Conservation (phyloP, 1,140 invertebrate genomes). For the Andricus grossulariae region DNA sequence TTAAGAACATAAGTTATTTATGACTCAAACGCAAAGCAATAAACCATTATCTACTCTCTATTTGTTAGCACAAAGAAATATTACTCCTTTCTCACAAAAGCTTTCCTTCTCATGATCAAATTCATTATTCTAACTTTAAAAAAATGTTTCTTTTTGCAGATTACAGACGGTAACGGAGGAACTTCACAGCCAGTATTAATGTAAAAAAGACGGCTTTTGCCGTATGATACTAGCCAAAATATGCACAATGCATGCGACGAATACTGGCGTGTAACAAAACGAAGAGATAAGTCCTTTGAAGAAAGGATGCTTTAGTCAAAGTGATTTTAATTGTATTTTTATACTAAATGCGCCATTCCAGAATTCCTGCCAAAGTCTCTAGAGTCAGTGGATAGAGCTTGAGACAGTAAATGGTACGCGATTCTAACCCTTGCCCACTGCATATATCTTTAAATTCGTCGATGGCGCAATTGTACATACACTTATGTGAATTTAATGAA, state of each 20-base stretch:
- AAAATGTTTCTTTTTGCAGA: constrained; percentile 55
- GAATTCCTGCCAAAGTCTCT: constrained; percentile 30
- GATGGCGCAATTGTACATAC: constrained; percentile 25
- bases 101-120: too few species aligned
- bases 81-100: too few species aligned
- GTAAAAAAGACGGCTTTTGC: constrained; percentile 52
- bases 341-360: constrained; percentile 52
- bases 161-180: constrained; percentile 67
- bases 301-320: constrained; percentile 48
- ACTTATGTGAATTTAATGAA: constrained; percentile 19
- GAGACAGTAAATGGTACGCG: too few species aligned
- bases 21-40: too few species aligned
- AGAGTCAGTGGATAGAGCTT: constrained; percentile 25
- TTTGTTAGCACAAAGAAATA: too few species aligned
- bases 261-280: constrained; percentile 47
- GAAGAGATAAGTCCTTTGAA: constrained; percentile 52
- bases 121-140: not conserved
- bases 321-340: constrained; percentile 55
- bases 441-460: constrained; percentile 1
- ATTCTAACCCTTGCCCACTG: not conserved
- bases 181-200: constrained; percentile 69
- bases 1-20: too few species aligned
- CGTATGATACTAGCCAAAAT: constrained; percentile 49
- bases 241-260: constrained; percentile 36
- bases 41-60: too few species aligned